Percentiles rank a stretch among this genome's conserved stretches.
Evolutionary conservation across 1,140 invertebrate species (phyloP).

Genomic region (Drosophila setifemur): DNA sequence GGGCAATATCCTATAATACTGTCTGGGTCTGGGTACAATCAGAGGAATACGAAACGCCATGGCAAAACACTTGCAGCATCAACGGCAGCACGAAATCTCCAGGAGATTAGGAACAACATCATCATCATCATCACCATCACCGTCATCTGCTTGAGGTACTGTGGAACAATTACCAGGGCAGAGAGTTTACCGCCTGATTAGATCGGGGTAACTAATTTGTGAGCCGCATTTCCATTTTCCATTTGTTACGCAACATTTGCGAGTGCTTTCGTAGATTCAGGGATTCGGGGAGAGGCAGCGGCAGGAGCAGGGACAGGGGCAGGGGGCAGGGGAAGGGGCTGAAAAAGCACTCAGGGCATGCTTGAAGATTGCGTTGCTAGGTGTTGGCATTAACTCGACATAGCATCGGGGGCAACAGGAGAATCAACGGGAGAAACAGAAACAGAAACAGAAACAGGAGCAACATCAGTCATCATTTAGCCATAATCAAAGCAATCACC

Average conservation of each 20-base stretch:
- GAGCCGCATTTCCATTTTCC: constrained; percentile 31
- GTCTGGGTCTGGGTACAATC: too few relatives aligned
- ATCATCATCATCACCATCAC: too few relatives aligned
- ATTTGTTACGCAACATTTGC: constrained; percentile 36
- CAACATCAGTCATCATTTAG: constrained; percentile 39
- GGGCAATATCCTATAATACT: too few relatives aligned
- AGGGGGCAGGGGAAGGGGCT: neutral
- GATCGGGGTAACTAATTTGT: constrained; percentile 74
- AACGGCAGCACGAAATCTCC: too few relatives aligned
- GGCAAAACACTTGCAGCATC: neutral
- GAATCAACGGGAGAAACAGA: neutral
- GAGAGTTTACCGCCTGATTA: constrained; percentile 60
- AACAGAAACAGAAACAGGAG: neutral
- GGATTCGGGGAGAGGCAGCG: neutral
- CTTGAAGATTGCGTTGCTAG: constrained; percentile 58
- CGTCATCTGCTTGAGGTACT: neutral
- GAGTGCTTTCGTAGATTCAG: neutral
- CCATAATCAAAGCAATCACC: constrained; percentile 49
- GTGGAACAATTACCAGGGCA: constrained; percentile 13
- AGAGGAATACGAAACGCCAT: too few relatives aligned
- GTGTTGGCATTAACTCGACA: constrained; percentile 53
- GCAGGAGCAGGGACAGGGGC: constrained; percentile 5
- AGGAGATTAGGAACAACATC: neutral
- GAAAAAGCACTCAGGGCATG: neutral
- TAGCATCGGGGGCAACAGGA: neutral